Base-by-base conservation (phyloP, 1,140 invertebrate species). In the Lucilia cuprina region DNA sequence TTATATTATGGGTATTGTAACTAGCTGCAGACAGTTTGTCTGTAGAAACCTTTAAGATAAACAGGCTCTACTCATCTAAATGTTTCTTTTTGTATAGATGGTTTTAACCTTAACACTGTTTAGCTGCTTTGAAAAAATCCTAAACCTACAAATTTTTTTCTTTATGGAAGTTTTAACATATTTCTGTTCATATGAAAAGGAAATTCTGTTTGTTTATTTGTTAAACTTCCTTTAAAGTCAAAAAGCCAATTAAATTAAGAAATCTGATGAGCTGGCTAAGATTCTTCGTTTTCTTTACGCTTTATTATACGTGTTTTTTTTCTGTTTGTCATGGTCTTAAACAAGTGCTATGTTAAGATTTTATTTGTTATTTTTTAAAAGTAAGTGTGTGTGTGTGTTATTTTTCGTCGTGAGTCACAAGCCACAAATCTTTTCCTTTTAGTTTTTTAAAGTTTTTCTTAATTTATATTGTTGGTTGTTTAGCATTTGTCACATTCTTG, bases 271-370 rank as follows among this genome's bases (percentile, higher is more conserved):
- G 50, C 34, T 70, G 50, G 14, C 82, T 30, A 80, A 80, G 82
- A 74, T 83, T 65, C 55, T 30, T 83, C 50, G 9, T 55, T 14
- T 55, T 55, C 9, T 88, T 89, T 86, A 86, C 86, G 88, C 87
- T 87, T 88, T 89, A 86, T 41, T 41, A 41, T 41, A 41, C 41
- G 41, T 41, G 2, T 41, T 30, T 30, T 89, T n/a, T 74, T 74
- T 74, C 34, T 70, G 3, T 55, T 21, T 60, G 65, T 1, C 74
- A 34, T 5, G 25, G 25, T 30, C 25, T 30, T 34, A 55, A 55
- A 47, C 21, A 55, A 60, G n/a, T 83, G 82, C 55, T 83, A 41
- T 14, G 9, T 74, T 21, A 49, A 14, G 7, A 14, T 55, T 65
- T 60, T 55, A 17, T 49, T 82, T 82, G 55, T 82, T 60, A 47